Base-by-base conservation (phyloP, 2,888 invertebrate species). In the Ochropleura plecta region DNA sequence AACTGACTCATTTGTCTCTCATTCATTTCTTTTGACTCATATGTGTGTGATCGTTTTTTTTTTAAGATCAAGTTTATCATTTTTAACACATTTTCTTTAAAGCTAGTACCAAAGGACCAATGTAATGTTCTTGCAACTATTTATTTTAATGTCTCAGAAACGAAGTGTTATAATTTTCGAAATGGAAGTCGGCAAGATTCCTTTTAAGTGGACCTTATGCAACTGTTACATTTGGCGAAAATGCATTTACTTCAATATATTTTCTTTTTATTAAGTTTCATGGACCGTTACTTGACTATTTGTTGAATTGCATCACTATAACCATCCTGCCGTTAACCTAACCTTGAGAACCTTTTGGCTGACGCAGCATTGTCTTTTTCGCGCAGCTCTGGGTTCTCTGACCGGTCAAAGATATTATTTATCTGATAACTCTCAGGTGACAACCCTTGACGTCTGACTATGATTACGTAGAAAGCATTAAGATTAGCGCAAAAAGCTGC, bases 391-490 rank as follows among this genome's bases (percentile, higher is more conserved):
- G 5, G 2, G 4, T 18, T 44, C 6, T 40, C n/a, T 66, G 16
- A 42, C 9, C 16, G n/a, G 10, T n/a, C 12, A 20, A n/a, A 42
- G 48, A 57, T 44, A 59, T 60, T 10, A 12, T 62, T 73, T 48
- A 51, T 70, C 62, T 14, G 46, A 9, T 2, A 62, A 20, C 53
- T 30, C 18, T 60, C 7, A 16, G 14, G 42, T 44, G 75, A 16
- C 76, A 81, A 53, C 78, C 73, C 76, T 74, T 64, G 30, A 16
- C 64, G 48, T 30, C 14, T 72, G 60, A 40, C 62, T 69, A 70
- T 76, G 65, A 76, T 79, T 77, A 82, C 70, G 60, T 70, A 64
- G 78, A 76, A 73, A 30, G 55, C 86, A 86, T 87, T 86, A 87
- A 57, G 59, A 62, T 63, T 14, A 44, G 46, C 30, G 57, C 76